Evolutionary conservation across 2,113 vertebrate genomes (phyloP), one percentile per base, ranked within the genome.

Genomic region (Triplophysa dalaica): DNA sequence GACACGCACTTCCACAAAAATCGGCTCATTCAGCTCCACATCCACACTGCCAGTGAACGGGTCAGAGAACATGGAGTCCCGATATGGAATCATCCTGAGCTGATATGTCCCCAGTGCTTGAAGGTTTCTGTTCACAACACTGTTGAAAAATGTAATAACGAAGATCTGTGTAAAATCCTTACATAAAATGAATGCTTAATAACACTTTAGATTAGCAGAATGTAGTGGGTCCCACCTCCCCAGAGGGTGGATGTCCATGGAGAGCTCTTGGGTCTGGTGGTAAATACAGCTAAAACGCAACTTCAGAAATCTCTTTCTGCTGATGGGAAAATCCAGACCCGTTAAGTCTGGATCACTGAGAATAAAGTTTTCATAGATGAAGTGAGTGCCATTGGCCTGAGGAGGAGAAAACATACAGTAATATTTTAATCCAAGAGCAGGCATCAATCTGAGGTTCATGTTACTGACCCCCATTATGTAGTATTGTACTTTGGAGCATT

Each of bases 51-150:
- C 60, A 6, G 61, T 74, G 17, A 88, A 63, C 0, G 90, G 87
- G 8, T 48, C 11, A 5, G 0, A 22, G 81, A 90, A 93, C 1
- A 1, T 38, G 0, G 88, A 3, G 12, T 91, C 89, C 38, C 67
- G 38, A 72, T 87, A 92, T 2, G 89, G 85, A 54, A 83, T 85
- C 86, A 92, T 87, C 50, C 79, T 84, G 16, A 89, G 6, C 1
- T 16, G 63, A 77, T 91, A 92, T 0, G 1, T 72, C 0, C 89
- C 91, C 0, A n/a, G 88, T 0, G 26, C 9, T 33, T 87, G 86
- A 68, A 92, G 80, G 61, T 43, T 88, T 66, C 80, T 82, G 1
- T 13, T 84, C 29, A 90, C 29, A 45, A 84, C 33, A 56, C 92
- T 93, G 68, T 50, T 50, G 54, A 33, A 22, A 45, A 9, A 29